Evolutionary conservation across 2,888 invertebrate species (phyloP).

Genomic region (Dinocampus coccinellae): DNA sequence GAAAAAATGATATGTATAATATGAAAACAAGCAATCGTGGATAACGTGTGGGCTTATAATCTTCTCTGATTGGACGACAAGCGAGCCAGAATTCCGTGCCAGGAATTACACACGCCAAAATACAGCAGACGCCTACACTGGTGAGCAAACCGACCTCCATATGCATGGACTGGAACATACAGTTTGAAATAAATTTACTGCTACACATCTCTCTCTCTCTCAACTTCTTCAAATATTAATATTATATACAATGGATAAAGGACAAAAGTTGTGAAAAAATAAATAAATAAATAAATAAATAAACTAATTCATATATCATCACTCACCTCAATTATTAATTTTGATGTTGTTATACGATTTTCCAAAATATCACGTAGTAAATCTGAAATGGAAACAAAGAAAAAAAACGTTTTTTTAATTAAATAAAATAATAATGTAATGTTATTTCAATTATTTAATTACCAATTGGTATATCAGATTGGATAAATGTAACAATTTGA

Average conservation of each 20-base stretch:
- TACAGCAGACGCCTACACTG: conserved; percentile 74
- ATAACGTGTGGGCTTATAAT: conserved; percentile 60
- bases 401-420: too few species aligned
- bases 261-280: too few species aligned
- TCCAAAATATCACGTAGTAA: conserved; percentile 66
- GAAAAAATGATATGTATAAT: conserved; percentile 58
- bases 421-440: too few species aligned
- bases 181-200: conserved; percentile 33
- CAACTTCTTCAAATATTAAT: conserved; percentile 26
- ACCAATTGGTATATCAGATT: conserved; percentile 79
- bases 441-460: too few species aligned
- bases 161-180: conserved; percentile 75
- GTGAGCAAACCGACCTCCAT: conserved; percentile 79
- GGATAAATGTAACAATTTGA: conserved; percentile 74
- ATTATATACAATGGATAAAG: conserved; percentile 21
- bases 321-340: conserved; percentile 65
- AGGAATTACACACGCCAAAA: conserved; percentile 77
- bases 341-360: conserved; percentile 61
- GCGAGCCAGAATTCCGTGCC: conserved; percentile 73
- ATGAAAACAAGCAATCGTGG: conserved; percentile 60
- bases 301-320: background rate
- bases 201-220: conserved; percentile 28
- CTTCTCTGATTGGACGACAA: conserved; percentile 63
- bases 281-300: conserved; percentile 13
- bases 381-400: conserved; percentile 56